phyloP scores from a whole-genome alignment of 1,140 invertebrate species.

The Rhagoletis pomonella region DNA sequence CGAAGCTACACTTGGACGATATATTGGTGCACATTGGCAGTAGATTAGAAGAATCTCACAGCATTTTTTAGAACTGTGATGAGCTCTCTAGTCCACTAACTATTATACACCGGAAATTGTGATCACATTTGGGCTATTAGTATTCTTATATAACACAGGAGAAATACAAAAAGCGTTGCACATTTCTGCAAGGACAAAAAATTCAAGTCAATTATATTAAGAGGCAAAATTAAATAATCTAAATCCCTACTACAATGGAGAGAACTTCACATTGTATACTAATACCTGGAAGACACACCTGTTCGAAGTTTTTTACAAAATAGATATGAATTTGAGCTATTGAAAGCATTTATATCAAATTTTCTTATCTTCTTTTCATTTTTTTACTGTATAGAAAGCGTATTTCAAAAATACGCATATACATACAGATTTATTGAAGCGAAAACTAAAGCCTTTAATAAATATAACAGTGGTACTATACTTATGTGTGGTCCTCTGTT shows the following conservation, averaged over 20 bases:
- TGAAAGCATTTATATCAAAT: background rate
- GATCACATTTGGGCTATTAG: background rate
- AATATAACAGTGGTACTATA: too few relatives aligned
- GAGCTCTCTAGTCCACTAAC: slow-evolving; percentile 32
- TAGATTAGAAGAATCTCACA: slow-evolving; percentile 39
- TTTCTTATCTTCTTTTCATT: background rate
- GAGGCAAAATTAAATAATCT: too few relatives aligned
- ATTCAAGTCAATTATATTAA: background rate
- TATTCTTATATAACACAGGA: background rate
- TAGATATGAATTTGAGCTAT: background rate
- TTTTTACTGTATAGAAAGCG: background rate
- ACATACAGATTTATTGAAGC: too few relatives aligned
- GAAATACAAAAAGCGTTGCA: background rate
- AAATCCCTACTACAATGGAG: too few relatives aligned
- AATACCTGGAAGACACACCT: background rate
- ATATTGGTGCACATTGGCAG: background rate
- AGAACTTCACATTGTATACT: background rate
- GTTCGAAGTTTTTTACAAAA: slow-evolving; percentile 20
- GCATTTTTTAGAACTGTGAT: background rate
- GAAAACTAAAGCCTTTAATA: too few relatives aligned
- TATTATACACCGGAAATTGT: background rate
- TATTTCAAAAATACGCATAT: too few relatives aligned
- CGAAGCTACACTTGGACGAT: background rate
- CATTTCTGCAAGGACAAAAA: background rate
- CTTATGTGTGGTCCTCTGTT: too few relatives aligned